A percentile compares a stretch with the other conserved stretches of the same genome.
Conservation (phyloP, 2,113 vertebrate species). For the Misgurnus anguillicaudatus region DNA sequence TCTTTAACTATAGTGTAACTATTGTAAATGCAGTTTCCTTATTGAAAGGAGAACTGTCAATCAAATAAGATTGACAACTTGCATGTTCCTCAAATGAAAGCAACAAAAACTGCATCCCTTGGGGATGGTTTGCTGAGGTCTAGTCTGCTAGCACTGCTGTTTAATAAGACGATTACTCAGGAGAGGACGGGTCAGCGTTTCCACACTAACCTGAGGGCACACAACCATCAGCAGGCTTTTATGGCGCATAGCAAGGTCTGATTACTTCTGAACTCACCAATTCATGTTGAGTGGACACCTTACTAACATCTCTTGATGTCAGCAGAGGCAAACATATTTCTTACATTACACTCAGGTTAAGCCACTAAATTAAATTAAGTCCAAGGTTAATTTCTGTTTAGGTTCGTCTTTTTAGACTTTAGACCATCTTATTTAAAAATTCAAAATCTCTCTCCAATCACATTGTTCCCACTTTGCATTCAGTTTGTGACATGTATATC, state of each 20-base stretch:
- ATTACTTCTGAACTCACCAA: conserved; percentile 13
- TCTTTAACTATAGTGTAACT: too few species aligned
- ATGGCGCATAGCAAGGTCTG: neutral
- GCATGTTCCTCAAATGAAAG: neutral
- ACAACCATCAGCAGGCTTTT: conserved; percentile 23
- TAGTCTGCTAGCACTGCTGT: conserved; percentile 23
- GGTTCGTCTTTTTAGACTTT: neutral
- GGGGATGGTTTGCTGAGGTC: conserved; percentile 23
- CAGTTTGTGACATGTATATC: conserved; percentile 10
- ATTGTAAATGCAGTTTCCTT: too few species aligned
- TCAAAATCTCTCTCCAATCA: neutral
- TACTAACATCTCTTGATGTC: conserved; percentile 18
- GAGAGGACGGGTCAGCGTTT: conserved; percentile 39
- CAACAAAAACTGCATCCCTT: conserved; percentile 29
- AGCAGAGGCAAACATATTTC: neutral
- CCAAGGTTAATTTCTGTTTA: neutral
- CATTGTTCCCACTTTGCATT: neutral
- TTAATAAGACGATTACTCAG: conserved; percentile 49
- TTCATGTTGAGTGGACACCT: conserved; percentile 2
- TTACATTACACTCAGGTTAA: neutral
- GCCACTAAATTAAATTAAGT: neutral
- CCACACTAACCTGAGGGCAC: conserved; percentile 13
- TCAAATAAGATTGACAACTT: conserved; percentile 2
- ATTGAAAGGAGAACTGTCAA: neutral
- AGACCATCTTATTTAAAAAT: neutral